Percentiles rank a stretch among this genome's conserved stretches.
phyloP scores from a whole-genome alignment of 1,140 invertebrate species.

The Nymphalis io region DNA sequence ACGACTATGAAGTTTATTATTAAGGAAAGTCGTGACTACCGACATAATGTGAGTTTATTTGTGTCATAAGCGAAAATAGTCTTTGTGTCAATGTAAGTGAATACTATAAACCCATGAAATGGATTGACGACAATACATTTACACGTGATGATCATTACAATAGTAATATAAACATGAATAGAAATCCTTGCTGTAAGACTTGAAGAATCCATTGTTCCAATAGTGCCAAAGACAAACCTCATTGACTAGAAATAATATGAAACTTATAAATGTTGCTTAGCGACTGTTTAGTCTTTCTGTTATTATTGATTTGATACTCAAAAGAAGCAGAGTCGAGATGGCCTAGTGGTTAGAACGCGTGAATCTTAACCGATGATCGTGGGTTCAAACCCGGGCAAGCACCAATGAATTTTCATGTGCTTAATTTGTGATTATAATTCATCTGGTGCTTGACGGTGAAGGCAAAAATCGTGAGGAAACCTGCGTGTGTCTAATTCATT shows the following conservation, averaged over 20 bases:
- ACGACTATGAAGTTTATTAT: constrained; percentile 19
- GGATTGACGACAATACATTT: background rate
- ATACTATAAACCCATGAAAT: background rate
- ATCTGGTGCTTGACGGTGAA: too few species aligned
- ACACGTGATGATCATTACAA: constrained; percentile 8
- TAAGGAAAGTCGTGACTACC: constrained; percentile 20
- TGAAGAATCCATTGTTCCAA: background rate
- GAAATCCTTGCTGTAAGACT: constrained; percentile 4
- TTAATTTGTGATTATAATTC: too few species aligned
- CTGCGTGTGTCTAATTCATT: too few species aligned
- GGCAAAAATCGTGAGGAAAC: too few species aligned
- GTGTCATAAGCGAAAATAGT: constrained; percentile 15
- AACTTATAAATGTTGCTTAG: background rate
- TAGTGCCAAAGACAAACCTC: background rate
- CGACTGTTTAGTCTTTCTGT: too few species aligned
- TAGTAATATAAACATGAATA: constrained; percentile 1
- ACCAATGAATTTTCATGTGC: too few species aligned
- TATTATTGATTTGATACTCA: too few species aligned
- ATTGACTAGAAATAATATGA: background rate
- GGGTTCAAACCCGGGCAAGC: too few species aligned
- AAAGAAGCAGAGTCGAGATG: too few species aligned
- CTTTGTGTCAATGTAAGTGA: constrained; percentile 4
- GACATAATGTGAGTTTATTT: constrained; percentile 3
- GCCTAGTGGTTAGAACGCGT: too few species aligned
- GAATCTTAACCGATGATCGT: too few species aligned